Conservation (phyloP, 2,797 vertebrate species). For the Crocidura indochinensis region DNA sequence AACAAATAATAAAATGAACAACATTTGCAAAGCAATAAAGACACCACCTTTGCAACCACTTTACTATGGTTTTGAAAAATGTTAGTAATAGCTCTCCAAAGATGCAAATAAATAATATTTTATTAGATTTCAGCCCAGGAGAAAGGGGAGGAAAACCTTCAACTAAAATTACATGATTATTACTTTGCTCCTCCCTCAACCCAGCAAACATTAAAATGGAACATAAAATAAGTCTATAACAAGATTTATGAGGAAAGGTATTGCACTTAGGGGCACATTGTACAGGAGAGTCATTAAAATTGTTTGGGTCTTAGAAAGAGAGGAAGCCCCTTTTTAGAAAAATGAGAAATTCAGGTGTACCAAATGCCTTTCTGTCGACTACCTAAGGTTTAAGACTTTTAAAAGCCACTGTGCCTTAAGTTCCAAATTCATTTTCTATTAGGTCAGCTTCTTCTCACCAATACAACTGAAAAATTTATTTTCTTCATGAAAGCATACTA, state of each 20-base stretch:
- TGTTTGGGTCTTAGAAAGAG: constrained; percentile 83
- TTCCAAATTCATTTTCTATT: constrained; percentile 81
- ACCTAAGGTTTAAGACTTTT: constrained; percentile 81
- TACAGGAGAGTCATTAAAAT: constrained; percentile 87
- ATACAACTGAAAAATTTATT: constrained; percentile 82
- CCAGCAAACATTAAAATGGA: constrained; percentile 81
- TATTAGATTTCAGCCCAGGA: constrained; percentile 83
- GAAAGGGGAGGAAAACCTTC: constrained; percentile 79
- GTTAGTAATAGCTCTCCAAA: constrained; percentile 79
- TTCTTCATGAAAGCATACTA: constrained; percentile 81
- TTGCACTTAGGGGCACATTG: constrained; percentile 86
- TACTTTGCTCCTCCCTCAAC: constrained; percentile 84
- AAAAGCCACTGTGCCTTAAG: constrained; percentile 82
- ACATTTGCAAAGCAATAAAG: constrained; percentile 85
- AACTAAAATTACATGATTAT: constrained; percentile 76
- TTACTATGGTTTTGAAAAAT: constrained; percentile 84
- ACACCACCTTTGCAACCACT: constrained; percentile 85
- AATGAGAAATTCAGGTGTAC: constrained; percentile 82
- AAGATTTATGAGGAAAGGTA: constrained; percentile 87
- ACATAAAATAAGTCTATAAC: constrained; percentile 87
- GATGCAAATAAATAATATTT: constrained; percentile 86
- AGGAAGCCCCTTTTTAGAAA: constrained; percentile 78
- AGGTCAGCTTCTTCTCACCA: constrained; percentile 82
- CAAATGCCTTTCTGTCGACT: constrained; percentile 84
- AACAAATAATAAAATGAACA: constrained; percentile 87